phyloP scores from a whole-genome alignment of 2,797 vertebrate species.

The Sebastes steindachneri region DNA sequence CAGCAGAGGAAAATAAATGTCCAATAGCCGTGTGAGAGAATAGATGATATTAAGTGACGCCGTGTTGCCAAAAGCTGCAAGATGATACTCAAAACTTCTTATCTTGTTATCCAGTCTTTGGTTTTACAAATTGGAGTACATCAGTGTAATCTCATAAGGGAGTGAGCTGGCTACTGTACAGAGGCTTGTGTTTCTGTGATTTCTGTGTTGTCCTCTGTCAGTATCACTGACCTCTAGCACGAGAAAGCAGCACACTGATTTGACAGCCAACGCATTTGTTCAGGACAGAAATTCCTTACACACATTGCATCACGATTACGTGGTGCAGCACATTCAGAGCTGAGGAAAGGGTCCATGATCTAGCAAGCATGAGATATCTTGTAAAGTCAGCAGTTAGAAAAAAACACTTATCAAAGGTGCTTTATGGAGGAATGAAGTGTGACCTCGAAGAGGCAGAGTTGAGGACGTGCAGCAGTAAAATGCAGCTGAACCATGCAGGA shows the following conservation, averaged over 20 bases:
- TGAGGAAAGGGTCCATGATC: constrained; percentile 37
- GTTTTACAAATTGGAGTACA: constrained; percentile 61
- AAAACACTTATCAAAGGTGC: constrained; percentile 33
- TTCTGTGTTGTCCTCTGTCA: constrained; percentile 68
- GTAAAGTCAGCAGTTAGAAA: constrained; percentile 65
- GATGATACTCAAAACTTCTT: constrained; percentile 48
- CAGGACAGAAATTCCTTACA: constrained; percentile 35
- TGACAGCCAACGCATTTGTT: constrained; percentile 52
- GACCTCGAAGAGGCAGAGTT: constrained; percentile 43
- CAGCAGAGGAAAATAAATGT: constrained; percentile 50
- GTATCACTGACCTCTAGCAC: constrained; percentile 69
- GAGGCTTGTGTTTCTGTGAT: constrained; percentile 64
- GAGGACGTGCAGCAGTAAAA: constrained; percentile 40
- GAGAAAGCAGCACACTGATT: constrained; percentile 68
- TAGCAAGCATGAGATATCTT: constrained; percentile 62
- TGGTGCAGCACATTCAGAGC: constrained; percentile 62
- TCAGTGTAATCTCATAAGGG: constrained; percentile 63
- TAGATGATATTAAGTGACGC: constrained; percentile 30
- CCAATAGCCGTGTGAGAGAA: constrained; percentile 2
- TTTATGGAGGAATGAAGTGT: constrained; percentile 43
- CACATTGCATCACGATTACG: constrained; percentile 49
- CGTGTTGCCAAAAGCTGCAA: constrained; percentile 36
- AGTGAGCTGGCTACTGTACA: constrained; percentile 45
- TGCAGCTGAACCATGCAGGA: constrained; percentile 23
- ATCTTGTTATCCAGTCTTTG: constrained; percentile 43